phyloP scores from a whole-genome alignment of 2,113 vertebrate species.

The Nipponia nippon region DNA sequence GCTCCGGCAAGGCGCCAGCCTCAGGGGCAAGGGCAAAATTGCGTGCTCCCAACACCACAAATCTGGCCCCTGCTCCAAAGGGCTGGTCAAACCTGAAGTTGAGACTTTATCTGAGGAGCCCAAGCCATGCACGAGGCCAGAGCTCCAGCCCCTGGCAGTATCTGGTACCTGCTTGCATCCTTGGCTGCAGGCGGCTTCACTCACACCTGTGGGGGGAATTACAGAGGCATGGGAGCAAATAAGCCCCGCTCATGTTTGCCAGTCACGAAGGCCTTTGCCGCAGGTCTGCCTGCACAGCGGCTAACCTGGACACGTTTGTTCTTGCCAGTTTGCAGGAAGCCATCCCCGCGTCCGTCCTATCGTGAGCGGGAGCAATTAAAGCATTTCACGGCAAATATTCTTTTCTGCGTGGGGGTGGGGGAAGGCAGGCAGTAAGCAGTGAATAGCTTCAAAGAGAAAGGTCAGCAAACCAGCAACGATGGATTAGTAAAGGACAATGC shows the following conservation, averaged over 20 bases:
- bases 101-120: background rate
- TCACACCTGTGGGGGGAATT: background rate
- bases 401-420: background rate
- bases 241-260: background rate
- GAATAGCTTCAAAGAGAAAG: conserved; percentile 28
- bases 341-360: background rate
- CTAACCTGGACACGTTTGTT: background rate
- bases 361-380: background rate
- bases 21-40: background rate
- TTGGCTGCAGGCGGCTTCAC: background rate
- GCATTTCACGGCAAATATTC: background rate
- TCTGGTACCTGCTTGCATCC: background rate
- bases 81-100: background rate
- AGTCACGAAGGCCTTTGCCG: background rate
- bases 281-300: background rate
- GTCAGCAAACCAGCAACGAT: background rate
- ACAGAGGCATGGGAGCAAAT: background rate
- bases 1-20: background rate
- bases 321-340: background rate
- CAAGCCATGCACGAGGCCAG: background rate
- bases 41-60: background rate
- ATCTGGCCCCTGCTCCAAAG: background rate
- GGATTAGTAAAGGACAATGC: conserved; percentile 48
- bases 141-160: conserved; percentile 56
- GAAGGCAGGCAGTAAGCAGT: background rate